Base-by-base conservation (phyloP, 2,113 vertebrate species). In the Larimichthys crocea region DNA sequence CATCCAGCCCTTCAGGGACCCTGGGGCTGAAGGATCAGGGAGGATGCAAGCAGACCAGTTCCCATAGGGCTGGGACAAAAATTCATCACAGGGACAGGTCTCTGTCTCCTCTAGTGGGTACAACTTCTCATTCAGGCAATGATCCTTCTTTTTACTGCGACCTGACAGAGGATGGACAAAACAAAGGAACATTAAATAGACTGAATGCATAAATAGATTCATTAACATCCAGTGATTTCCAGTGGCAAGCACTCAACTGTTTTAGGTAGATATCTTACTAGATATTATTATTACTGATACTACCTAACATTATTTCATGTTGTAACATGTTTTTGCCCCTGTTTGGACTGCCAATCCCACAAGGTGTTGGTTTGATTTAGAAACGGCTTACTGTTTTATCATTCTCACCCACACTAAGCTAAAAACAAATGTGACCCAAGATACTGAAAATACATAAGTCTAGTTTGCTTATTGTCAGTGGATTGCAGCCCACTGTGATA, bases 21-120 rank as follows among this genome's bases (percentile, higher is more conserved):
- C 73, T 26, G 93, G 85, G 0, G 78, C 26, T 4, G 84, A 83
- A 9, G 48, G 85, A 67, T 93, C 94, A 3, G 91, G 79, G 3
- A 99, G 91, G 64, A 99, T 92, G 91, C 98, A 99, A 57, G 96
- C 94, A 0, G 98, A 99, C 98, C 98, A 99, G 60, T 98, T 98
- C 40, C 98, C 98, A 0, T 94, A 93, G 5, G 97, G 96, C 76
- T 95, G 95, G 56, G 96, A 94, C 72, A 94, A 78, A 85, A 96
- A 96, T 35, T 86, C 85, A 72, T 96, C 90, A 22, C 98, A 99
- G 50, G 96, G 96, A 91, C 98, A 99, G 0, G 52, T 68, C 83
- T 97, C 94, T 0, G 92, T 95, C 87, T 99, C 96, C 57, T 96
- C 91, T 79, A 98, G 91, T 11, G 97, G 97, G 87, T 97, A 95